Conservation (phyloP, 2,113 vertebrate genomes). For the Felis chaus region DNA sequence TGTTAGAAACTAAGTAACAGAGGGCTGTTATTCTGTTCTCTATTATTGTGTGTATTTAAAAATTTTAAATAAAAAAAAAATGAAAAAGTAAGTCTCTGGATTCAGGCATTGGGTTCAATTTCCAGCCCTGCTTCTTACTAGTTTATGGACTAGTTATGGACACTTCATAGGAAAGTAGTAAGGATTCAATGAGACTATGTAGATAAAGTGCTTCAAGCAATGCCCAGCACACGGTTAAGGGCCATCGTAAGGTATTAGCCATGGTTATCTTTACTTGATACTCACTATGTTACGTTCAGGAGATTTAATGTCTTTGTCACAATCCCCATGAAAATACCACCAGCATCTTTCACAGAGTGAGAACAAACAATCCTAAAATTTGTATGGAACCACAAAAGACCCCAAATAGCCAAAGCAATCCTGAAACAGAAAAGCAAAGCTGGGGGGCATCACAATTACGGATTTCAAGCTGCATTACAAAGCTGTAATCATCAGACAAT, state of each 20-base stretch:
- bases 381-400: too few relatives aligned
- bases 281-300: not conserved
- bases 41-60: not conserved
- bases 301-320: not conserved
- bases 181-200: not conserved
- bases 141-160: not conserved
- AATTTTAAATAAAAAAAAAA: not conserved
- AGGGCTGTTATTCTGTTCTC: not conserved
- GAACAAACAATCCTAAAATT: too few relatives aligned
- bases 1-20: not conserved
- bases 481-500: too few relatives aligned
- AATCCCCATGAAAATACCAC: too few relatives aligned
- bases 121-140: not conserved
- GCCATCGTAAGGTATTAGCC: not conserved
- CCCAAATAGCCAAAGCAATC: too few relatives aligned
- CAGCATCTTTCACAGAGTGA: too few relatives aligned
- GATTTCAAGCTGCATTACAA: too few relatives aligned
- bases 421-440: too few relatives aligned
- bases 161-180: not conserved
- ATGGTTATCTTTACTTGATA: not conserved
- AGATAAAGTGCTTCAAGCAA: not conserved
- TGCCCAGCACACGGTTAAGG: not conserved
- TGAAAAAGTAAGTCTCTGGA: not conserved
- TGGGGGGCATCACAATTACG: too few relatives aligned
- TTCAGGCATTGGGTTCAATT: not conserved